A percentile compares a stretch with the other conserved stretches of the same genome.
These are phyloP conservation scores for Apamea anceps DNA, from an alignment of 2,888 invertebrate species.

Conservation along the genomic window DNA sequence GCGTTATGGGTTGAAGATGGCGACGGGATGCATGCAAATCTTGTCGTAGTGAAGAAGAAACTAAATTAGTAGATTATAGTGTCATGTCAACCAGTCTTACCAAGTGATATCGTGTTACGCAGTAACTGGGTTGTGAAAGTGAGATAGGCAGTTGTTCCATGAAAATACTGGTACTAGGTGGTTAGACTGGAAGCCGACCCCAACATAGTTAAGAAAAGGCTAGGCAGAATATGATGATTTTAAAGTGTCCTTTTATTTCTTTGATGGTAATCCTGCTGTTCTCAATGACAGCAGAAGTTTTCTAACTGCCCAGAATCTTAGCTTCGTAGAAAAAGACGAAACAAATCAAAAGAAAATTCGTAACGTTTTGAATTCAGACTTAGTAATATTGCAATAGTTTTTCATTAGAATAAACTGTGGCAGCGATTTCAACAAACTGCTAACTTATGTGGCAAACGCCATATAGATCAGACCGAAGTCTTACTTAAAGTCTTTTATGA, in stretches of 20 bases:
- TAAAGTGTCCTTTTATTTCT: too few species aligned
- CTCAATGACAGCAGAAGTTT: not conserved
- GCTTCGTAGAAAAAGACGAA: not conserved
- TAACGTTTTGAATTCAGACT: not conserved
- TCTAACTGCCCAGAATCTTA: not conserved
- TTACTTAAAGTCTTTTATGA: not conserved
- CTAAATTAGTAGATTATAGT: not conserved
- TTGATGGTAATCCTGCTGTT: not conserved
- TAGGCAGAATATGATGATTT: too few species aligned
- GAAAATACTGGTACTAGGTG: too few species aligned
- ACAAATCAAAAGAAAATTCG: not conserved
- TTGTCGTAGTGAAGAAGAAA: slow-evolving; percentile 4
- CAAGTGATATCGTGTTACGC: too few species aligned
- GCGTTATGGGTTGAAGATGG: slow-evolving; percentile 23
- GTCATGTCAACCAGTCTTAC: too few species aligned
- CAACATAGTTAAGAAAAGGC: too few species aligned
- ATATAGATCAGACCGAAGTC: not conserved
- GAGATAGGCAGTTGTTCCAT: too few species aligned
- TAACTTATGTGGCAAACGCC: not conserved
- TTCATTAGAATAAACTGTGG: not conserved
- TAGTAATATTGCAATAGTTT: slow-evolving; percentile 12
- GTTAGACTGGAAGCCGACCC: too few species aligned
- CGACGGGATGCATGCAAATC: not conserved
- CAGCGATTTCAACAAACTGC: not conserved
- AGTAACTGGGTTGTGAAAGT: too few species aligned